These are phyloP conservation scores for Serilophus lunatus DNA, from an alignment of 2,113 vertebrate genomes.

Conservation along the genomic window DNA sequence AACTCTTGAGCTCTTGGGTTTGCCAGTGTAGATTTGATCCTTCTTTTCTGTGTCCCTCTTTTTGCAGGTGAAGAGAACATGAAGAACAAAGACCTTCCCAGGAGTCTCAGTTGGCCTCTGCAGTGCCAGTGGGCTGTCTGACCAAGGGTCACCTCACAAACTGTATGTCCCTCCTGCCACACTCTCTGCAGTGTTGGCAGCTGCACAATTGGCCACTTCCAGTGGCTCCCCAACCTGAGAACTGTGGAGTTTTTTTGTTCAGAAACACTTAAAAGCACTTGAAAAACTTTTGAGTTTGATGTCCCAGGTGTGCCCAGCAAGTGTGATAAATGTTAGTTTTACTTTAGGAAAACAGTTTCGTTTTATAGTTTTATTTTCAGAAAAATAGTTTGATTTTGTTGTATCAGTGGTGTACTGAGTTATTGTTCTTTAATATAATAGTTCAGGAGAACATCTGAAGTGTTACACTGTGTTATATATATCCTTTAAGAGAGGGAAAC, in stretches of 20 bases:
- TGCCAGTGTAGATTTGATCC: background rate
- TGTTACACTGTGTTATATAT: background rate
- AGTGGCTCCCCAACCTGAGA: conserved; percentile 48
- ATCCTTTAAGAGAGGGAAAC: background rate
- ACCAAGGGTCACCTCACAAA: conserved; percentile 13
- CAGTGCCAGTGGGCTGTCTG: background rate
- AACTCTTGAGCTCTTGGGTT: background rate
- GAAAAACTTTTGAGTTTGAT: background rate
- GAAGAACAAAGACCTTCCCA: background rate
- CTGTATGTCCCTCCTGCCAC: conserved; percentile 60
- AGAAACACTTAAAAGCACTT: background rate
- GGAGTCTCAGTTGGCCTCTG: background rate
- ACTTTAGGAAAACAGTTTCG: background rate
- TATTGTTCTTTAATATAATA: background rate
- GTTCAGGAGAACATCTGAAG: background rate
- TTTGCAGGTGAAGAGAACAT: conserved; percentile 49
- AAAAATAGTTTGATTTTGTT: background rate
- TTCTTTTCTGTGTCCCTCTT: conserved; percentile 1
- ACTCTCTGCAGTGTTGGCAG: conserved; percentile 55
- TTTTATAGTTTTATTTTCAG: background rate
- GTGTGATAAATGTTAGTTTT: background rate
- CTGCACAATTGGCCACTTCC: conserved; percentile 62
- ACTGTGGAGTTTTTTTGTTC: background rate
- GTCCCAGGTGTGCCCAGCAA: background rate
- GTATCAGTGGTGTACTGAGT: background rate